Percentiles rank a stretch among this genome's conserved stretches.
These are phyloP conservation scores for Pheosia tremula DNA, from an alignment of 2,888 invertebrate genomes.

Conservation along the genomic window DNA sequence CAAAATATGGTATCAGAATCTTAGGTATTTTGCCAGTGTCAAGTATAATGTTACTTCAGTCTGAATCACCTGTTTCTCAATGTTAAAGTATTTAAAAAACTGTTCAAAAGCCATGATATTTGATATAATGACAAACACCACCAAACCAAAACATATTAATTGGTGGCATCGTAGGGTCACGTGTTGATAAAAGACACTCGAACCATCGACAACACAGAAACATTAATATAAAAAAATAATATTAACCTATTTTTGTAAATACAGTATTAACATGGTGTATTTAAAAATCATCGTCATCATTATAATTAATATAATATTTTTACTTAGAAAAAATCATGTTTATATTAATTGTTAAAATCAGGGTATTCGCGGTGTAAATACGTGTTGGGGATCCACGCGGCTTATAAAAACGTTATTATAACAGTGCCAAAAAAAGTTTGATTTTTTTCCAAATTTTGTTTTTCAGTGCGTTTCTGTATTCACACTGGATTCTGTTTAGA, in stretches of 20 bases:
- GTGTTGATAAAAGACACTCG: background rate
- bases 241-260: slow-evolving; percentile 68
- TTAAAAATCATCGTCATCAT: slow-evolving; percentile 51
- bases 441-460: slow-evolving; percentile 9
- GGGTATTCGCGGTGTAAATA: slow-evolving; percentile 52
- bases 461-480: background rate
- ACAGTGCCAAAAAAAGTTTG: slow-evolving; percentile 38
- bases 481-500: slow-evolving; percentile 1
- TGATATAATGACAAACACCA: too few relatives aligned
- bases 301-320: slow-evolving; percentile 44
- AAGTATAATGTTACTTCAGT: too few relatives aligned
- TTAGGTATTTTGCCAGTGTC: too few relatives aligned
- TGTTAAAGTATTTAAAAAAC: too few relatives aligned
- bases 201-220: slow-evolving; percentile 42
- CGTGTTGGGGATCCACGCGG: slow-evolving; percentile 27
- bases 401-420: slow-evolving; percentile 16
- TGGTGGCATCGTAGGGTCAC: too few relatives aligned
- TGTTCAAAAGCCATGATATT: too few relatives aligned
- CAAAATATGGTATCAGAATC: too few relatives aligned
- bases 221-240: slow-evolving; percentile 37
- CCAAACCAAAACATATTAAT: too few relatives aligned
- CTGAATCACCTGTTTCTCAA: too few relatives aligned
- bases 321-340: slow-evolving; percentile 50
- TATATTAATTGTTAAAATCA: slow-evolving; percentile 52
- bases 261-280: slow-evolving; percentile 61